Evolutionary conservation across 2,113 vertebrate genomes (phyloP).

Genomic region (Prolemur simus): DNA sequence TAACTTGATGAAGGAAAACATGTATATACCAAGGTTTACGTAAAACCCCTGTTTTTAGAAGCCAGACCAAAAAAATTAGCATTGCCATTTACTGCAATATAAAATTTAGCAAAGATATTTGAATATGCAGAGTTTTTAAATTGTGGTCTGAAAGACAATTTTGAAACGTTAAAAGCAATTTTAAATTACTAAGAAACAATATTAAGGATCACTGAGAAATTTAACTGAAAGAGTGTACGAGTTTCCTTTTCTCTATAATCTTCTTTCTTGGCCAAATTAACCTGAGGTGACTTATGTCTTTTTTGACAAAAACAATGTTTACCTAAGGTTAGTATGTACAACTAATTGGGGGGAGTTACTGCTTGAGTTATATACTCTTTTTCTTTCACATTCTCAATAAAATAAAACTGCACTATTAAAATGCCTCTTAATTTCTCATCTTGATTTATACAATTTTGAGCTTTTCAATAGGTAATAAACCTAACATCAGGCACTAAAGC

Average conservation of each 20-base stretch:
- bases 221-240: not conserved
- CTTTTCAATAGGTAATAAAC: not conserved
- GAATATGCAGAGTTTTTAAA: not conserved
- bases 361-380: not conserved
- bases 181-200: not conserved
- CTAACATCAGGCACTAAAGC: constrained; percentile 14
- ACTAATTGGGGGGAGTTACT: not conserved
- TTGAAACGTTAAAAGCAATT: not conserved
- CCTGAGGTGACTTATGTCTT: not conserved
- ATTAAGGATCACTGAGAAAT: not conserved
- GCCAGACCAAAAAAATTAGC: not conserved
- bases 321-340: not conserved
- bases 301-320: not conserved
- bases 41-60: not conserved
- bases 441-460: constrained; percentile 16
- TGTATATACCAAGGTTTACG: not conserved
- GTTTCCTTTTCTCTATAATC: not conserved
- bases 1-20: not conserved
- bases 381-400: not conserved
- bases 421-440: constrained; percentile 39
- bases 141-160: not conserved
- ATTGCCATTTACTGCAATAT: not conserved
- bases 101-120: not conserved
- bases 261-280: not conserved
- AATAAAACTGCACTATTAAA: not conserved